Percentiles rank a stretch among this genome's conserved stretches.
phyloP scores from a whole-genome alignment of 2,797 vertebrate species.

The Tinamus major region DNA sequence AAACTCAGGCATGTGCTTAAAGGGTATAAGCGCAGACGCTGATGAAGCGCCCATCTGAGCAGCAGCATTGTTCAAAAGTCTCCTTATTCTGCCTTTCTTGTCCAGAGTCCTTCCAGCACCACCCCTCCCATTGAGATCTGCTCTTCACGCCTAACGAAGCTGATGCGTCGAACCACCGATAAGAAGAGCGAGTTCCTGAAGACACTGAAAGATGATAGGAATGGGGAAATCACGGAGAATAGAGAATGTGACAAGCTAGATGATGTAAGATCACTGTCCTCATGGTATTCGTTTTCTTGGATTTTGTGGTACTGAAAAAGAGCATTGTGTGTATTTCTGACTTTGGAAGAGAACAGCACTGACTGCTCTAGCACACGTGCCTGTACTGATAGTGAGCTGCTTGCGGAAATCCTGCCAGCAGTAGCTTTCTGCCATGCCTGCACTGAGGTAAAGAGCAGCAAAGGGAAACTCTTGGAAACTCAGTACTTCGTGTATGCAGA shows the following conservation, averaged over 20 bases:
- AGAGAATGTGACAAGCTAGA: conserved; percentile 92
- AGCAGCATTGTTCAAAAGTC: background rate
- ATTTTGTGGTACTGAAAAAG: background rate
- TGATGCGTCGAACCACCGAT: conserved; percentile 93
- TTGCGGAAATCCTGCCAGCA: background rate
- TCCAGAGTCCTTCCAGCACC: conserved; percentile 92
- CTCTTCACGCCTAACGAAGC: conserved; percentile 92
- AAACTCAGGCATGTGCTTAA: background rate
- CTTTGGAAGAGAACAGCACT: background rate
- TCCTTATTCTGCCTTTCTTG: background rate
- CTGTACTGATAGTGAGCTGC: background rate
- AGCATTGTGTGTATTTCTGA: background rate
- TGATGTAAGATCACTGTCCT: conserved; percentile 82
- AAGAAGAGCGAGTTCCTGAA: conserved; percentile 98
- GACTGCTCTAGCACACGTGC: background rate
- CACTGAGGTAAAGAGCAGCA: background rate
- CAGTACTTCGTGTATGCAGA: background rate
- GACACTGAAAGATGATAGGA: conserved; percentile 94
- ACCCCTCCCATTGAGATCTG: conserved; percentile 97
- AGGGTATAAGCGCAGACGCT: background rate
- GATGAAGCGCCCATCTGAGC: background rate
- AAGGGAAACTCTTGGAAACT: background rate
- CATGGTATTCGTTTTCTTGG: background rate
- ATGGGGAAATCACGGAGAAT: conserved; percentile 90
- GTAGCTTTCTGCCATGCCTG: background rate